Evolutionary conservation across 2,113 vertebrate genomes (phyloP), one percentile per base, ranked within the genome.

Genomic region (Zosterops borbonicus): DNA sequence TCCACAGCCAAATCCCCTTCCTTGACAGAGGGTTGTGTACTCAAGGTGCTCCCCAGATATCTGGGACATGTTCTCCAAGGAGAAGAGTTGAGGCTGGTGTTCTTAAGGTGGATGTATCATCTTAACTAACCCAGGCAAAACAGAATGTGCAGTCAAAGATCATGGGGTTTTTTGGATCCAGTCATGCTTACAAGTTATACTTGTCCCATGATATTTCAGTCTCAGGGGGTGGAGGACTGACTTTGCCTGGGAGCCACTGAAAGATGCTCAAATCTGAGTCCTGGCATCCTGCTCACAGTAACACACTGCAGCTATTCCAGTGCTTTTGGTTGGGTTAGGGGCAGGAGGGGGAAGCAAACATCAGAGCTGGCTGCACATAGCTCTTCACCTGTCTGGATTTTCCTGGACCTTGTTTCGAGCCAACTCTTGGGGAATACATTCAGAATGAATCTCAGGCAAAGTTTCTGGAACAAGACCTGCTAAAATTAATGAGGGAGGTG

Each of bases 11-110:
- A 67, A 71, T 60, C 33, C 14, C 33, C 21, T 68, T 85, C 75
- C 39, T 88, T 0, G 0, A 4, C 16, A 47, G 29, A 47, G 25
- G 12, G 31, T 50, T 25, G 9, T 21, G 20, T 46, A 27, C 27
- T 78, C 29, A 39, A 11, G 16, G 41, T 85, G 27, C 41, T 64
- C 4, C 28, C 3, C 1, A 8, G 15, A 11, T 29, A 49, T 4
- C 21, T 68, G 44, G 29, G 58, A 80, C 27, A 14, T 35, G 27
- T 11, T 27, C 25, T 79, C 19, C 41, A 16, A 56, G 41, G 29
- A 63, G 33, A 47, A 67, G 31, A 10, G 20, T 44, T 71, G 28
- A 80, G 7, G 33, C 13, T 18, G 4, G 2, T 83, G 49, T 41
- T 86, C 24, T 29, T 64, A 47, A 69, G 11, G 21, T 35, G 11